Evolutionary conservation across 2,888 invertebrate genomes (phyloP).

Genomic region (Eilema griseolum): DNA sequence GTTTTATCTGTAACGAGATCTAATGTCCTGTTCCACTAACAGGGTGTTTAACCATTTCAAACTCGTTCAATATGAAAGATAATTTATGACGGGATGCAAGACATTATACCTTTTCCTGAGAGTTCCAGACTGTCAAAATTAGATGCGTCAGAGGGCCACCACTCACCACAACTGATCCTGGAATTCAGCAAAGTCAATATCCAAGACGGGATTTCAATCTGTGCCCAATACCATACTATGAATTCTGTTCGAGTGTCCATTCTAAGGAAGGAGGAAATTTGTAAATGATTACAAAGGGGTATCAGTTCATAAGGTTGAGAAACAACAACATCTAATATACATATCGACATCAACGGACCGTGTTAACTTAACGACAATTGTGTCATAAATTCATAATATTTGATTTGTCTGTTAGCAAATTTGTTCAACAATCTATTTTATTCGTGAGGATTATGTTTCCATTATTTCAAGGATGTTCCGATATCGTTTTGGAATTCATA

Average conservation of each 20-base stretch:
- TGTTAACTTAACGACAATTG: conserved; percentile 36
- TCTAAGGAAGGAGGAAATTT: background rate
- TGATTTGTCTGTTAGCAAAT: conserved; percentile 40
- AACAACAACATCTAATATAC: conserved; percentile 5
- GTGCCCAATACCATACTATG: too few species aligned
- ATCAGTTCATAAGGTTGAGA: background rate
- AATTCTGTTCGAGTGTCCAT: too few species aligned
- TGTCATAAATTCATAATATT: conserved; percentile 47
- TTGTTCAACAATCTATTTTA: conserved; percentile 33
- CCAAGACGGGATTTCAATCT: too few species aligned
- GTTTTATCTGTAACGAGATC: too few species aligned
- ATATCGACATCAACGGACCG: conserved; percentile 18
- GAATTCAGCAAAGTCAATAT: too few species aligned
- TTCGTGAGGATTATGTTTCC: background rate
- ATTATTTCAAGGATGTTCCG: background rate
- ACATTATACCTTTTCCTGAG: background rate
- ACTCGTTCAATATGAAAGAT: too few species aligned
- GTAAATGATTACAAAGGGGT: background rate
- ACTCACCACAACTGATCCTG: too few species aligned
- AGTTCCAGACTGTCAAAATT: background rate
- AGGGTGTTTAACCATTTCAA: background rate
- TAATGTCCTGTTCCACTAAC: too few species aligned
- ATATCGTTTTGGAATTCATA: background rate
- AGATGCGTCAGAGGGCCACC: background rate
- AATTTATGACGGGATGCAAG: too few species aligned